Evolutionary conservation across 2,113 vertebrate species (phyloP), one percentile per base, ranked within the genome.

Genomic region (Mixornis gularis): DNA sequence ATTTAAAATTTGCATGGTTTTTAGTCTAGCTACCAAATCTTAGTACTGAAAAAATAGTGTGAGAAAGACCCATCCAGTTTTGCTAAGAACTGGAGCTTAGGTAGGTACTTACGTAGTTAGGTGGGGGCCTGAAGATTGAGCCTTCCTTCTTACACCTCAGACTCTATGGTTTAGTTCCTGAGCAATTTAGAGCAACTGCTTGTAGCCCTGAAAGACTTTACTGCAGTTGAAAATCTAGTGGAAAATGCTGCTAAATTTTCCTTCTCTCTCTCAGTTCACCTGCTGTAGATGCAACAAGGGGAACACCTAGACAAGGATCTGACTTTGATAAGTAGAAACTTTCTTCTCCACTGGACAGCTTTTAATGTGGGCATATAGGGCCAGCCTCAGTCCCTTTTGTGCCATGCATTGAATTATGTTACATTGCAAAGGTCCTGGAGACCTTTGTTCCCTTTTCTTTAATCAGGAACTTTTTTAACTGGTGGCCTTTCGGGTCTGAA

Each of bases 391-490:
- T 18, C 10, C 15, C 4, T 73, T 87, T 65, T 41, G 21, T 85
- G 30, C 7, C 0, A 0, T 38, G 3, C 38, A 11, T 36, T 87
- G 55, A 60, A 58, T 62, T 65, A 41, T 0, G 2, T 63, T 66
- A 20, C 5, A 7, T 59, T 43, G 30, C 43, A 73, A 43, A 80
- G 21, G 27, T 74, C 24, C 15, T 85, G 53, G 40, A 81, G 90
- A 55, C 3, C 12, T 62, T 62, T 53, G 8, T 49, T 82, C 26
- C 10, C 19, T 82, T 66, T 76, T 49, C 13, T 68, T 85, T 79
- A 40, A 63, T 49, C 12, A 32, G 41, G n/a, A 84, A 19, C 13
- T 30, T 72, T 49, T 72, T 80, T 71, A 87, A 48, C 7, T n/a
- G 41, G 17, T 64, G 25, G 10, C 11, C 64, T 86, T 76, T 77